Percentiles rank a stretch among this genome's conserved stretches.
Conservation (phyloP, 2,797 vertebrate species). For the Chaenodraco wilsoni region DNA sequence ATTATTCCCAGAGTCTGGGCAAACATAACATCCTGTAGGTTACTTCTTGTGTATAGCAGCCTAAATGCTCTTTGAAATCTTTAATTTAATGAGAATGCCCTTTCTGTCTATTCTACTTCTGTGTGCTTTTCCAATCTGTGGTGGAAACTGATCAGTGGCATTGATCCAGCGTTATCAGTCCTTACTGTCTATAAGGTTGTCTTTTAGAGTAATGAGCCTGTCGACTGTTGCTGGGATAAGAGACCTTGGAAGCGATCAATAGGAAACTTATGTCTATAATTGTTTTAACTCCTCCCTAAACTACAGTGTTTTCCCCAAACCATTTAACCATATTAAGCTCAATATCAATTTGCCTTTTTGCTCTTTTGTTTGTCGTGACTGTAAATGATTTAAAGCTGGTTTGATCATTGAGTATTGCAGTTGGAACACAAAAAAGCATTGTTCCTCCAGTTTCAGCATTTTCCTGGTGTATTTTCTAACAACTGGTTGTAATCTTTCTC, state of each 20-base stretch:
- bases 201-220: conserved; percentile 79
- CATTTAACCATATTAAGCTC: not conserved
- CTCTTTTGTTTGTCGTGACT: conserved; percentile 5
- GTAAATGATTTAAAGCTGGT: not conserved
- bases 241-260: conserved; percentile 67
- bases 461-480: conserved; percentile 14
- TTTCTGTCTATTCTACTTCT: conserved; percentile 52
- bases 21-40: conserved; percentile 17
- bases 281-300: conserved; percentile 45
- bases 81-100: conserved; percentile 53
- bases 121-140: conserved; percentile 59
- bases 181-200: conserved; percentile 67
- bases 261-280: conserved; percentile 64
- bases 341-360: not conserved
- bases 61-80: conserved; percentile 38
- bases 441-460: conserved; percentile 6
- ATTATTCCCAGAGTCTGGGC: conserved; percentile 1
- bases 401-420: not conserved
- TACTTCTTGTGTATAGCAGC: conserved; percentile 15
- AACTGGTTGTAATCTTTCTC: conserved; percentile 32
- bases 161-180: conserved; percentile 77
- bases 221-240: conserved; percentile 65
- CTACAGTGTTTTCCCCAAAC: conserved; percentile 15
- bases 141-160: conserved; percentile 71
- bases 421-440: not conserved